These are phyloP conservation scores for Drosophila longiperda DNA, from an alignment of 2,888 invertebrate species.

Conservation along the genomic window DNA sequence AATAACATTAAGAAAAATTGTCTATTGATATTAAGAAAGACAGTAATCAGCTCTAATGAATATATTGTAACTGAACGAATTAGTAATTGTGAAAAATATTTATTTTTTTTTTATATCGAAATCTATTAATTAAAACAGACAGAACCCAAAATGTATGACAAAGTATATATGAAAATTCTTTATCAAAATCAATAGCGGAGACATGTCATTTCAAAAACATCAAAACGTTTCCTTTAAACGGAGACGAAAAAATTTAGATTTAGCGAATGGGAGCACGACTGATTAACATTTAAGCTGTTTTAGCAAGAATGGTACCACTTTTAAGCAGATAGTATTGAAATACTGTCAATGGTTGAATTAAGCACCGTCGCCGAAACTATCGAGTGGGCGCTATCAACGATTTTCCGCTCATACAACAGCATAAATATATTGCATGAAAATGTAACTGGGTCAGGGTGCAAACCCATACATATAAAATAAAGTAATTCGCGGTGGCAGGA, in stretches of 20 bases:
- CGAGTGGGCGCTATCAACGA: neutral
- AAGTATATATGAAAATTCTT: neutral
- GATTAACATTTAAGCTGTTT: neutral
- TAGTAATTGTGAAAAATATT: neutral
- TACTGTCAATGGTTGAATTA: neutral
- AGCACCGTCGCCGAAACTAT: neutral
- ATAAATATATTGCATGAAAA: constrained; percentile 62
- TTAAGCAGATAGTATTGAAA: neutral
- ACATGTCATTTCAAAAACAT: neutral
- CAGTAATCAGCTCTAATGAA: neutral
- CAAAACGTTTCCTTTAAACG: neutral
- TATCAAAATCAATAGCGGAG: neutral
- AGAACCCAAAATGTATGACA: neutral
- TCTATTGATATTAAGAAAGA: neutral
- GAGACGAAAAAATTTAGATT: neutral
- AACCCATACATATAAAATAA: constrained; percentile 53
- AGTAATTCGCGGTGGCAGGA: neutral
- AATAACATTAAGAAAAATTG: neutral
- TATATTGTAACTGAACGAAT: neutral
- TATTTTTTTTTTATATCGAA: neutral
- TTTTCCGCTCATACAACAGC: neutral
- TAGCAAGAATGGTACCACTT: neutral
- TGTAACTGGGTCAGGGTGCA: constrained; percentile 84
- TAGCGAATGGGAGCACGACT: neutral
- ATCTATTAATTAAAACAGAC: too few species aligned